These are phyloP conservation scores for Chymomyza caudatula DNA, from an alignment of 2,888 invertebrate genomes.

Conservation along the genomic window DNA sequence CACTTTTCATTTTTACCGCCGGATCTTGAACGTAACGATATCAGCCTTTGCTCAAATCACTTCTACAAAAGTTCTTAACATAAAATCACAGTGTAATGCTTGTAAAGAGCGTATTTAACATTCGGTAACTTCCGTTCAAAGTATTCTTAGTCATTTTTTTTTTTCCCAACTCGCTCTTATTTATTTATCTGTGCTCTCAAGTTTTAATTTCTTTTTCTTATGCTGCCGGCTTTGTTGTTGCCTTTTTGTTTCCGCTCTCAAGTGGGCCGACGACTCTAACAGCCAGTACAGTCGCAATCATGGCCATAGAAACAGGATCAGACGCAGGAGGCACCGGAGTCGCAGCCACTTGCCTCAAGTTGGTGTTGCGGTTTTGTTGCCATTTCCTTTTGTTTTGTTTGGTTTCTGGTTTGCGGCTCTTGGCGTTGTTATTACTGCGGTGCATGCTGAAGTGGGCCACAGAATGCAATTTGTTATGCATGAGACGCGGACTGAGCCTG, in stretches of 20 bases:
- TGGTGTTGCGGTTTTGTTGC: slow-evolving; percentile 10
- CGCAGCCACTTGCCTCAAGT: neutral
- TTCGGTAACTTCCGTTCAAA: neutral
- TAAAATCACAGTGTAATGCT: neutral
- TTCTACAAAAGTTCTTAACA: too few relatives aligned
- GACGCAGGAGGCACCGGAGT: slow-evolving; percentile 48
- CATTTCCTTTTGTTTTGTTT: slow-evolving; percentile 29
- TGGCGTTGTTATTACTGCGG: slow-evolving; percentile 1
- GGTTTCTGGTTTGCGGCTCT: neutral
- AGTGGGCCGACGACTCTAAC: slow-evolving; percentile 49
- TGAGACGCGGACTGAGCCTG: neutral
- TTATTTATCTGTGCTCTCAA: slow-evolving; percentile 56
- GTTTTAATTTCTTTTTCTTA: slow-evolving; percentile 64
- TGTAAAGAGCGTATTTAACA: neutral
- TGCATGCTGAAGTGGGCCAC: slow-evolving; percentile 6
- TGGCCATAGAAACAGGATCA: slow-evolving; percentile 53
- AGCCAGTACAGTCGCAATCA: slow-evolving; percentile 45
- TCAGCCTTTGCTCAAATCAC: too few relatives aligned
- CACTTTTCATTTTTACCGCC: too few relatives aligned
- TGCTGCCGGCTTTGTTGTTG: slow-evolving; percentile 13
- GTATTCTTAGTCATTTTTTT: neutral
- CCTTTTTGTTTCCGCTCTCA: slow-evolving; percentile 48
- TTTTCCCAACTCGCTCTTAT: slow-evolving; percentile 24
- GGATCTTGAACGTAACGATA: too few relatives aligned
- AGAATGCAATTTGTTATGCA: neutral